These are phyloP conservation scores for Hedya salicella DNA, from an alignment of 2,888 invertebrate species.

Conservation along the genomic window DNA sequence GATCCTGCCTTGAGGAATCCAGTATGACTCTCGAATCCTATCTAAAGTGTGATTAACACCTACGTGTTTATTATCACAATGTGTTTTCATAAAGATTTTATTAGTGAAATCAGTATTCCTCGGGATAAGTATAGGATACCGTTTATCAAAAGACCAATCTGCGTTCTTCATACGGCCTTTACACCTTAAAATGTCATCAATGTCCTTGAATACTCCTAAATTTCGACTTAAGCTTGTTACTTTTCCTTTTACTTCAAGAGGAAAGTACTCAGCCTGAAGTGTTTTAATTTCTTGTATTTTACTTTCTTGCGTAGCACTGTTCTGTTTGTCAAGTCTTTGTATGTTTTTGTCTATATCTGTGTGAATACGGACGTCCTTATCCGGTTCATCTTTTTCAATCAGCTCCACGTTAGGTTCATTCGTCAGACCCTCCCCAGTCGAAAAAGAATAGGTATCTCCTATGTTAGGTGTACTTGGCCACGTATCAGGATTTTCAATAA, in stretches of 20 bases:
- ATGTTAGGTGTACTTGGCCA: too few relatives aligned
- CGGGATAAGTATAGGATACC: not conserved
- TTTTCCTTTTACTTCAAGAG: not conserved
- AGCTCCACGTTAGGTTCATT: too few relatives aligned
- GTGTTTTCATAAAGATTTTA: not conserved
- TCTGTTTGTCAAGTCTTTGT: too few relatives aligned
- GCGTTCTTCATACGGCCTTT: slow-evolving; percentile 1
- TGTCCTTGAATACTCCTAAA: not conserved
- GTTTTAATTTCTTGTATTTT: too few relatives aligned
- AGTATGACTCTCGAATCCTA: slow-evolving; percentile 12
- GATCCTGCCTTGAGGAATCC: slow-evolving; percentile 18
- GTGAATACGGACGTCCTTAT: too few relatives aligned
- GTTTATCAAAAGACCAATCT: slow-evolving; percentile 3
- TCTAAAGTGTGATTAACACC: slow-evolving; percentile 12
- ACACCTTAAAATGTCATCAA: not conserved
- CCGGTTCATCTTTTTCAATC: too few relatives aligned
- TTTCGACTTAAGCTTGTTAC: not conserved
- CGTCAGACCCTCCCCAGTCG: too few relatives aligned
- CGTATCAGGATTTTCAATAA: too few relatives aligned
- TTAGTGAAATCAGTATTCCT: not conserved
- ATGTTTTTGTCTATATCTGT: too few relatives aligned
- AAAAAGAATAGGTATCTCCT: too few relatives aligned
- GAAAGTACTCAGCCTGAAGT: too few relatives aligned
- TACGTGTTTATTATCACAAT: slow-evolving; percentile 25
- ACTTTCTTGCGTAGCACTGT: not conserved